These are phyloP conservation scores for Pagrus major DNA, from an alignment of 2,113 vertebrate species.

Conservation along the genomic window DNA sequence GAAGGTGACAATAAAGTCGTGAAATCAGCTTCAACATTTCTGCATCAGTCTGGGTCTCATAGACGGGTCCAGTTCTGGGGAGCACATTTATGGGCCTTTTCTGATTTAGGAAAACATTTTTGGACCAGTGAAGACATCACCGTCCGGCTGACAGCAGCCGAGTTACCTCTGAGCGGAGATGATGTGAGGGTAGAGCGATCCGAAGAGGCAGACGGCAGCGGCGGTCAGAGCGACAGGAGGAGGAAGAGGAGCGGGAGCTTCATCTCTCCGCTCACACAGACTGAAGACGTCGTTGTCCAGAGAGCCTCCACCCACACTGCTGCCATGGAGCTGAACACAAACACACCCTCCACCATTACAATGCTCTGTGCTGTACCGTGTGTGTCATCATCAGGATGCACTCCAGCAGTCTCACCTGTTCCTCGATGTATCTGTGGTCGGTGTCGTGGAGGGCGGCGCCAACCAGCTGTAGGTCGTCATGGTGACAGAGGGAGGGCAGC, in stretches of 20 bases:
- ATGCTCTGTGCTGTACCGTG: fast-evolving
- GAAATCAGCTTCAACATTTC: too few relatives aligned
- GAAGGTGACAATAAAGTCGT: too few relatives aligned
- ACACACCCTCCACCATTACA: background rate
- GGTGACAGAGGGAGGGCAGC: constrained; percentile 90
- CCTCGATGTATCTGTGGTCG: constrained; percentile 91
- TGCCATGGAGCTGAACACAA: constrained; percentile 84
- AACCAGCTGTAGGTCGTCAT: constrained; percentile 87
- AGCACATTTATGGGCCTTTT: too few relatives aligned
- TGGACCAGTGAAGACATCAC: too few relatives aligned
- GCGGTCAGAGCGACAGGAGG: constrained; percentile 83
- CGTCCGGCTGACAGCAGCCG: background rate
- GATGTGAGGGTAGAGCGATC: constrained; percentile 88
- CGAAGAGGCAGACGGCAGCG: constrained; percentile 89
- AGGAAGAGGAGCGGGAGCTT: constrained; percentile 88
- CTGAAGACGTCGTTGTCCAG: constrained; percentile 91
- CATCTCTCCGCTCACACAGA: constrained; percentile 83
- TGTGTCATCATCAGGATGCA: too few relatives aligned
- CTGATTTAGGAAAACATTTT: too few relatives aligned
- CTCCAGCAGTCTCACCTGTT: too few relatives aligned
- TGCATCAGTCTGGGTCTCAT: too few relatives aligned
- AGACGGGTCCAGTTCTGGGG: too few relatives aligned
- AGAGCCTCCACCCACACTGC: constrained; percentile 85
- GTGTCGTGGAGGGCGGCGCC: constrained; percentile 86
- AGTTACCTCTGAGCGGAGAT: constrained; percentile 89